Base-by-base conservation (phyloP, 2,797 vertebrate species). In the Manis pentadactyla region DNA sequence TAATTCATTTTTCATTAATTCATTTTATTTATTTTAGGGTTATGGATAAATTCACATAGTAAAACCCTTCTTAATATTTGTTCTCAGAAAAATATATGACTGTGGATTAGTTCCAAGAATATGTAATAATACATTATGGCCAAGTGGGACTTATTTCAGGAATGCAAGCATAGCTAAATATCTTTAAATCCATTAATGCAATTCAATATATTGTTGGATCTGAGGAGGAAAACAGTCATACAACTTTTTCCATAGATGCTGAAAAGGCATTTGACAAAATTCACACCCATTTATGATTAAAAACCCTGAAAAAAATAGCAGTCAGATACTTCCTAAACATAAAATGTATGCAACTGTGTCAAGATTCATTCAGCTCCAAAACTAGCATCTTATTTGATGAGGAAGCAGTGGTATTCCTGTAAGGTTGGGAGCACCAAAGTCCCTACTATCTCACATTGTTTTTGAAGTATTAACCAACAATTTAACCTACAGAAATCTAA, bases 241-340 rank as follows among this genome's bases (percentile, higher is more conserved):
- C 55, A 42, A 42, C 3, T 29, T 46, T 63, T 19, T 82, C 63
- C 10, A 61, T 29, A 69, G 25, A 12, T 53, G 53, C 31, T 53
- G 15, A 63, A 89, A 93, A 94, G n/a, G 12, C 7, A 15, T 61
- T 93, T 42, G 42, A 53, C 9, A 83, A 66, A 87, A 94, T 89
- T 75, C 17, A 59, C 27, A 77, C 19, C 5, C 61, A 77, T 29
- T 77, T 84, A 42, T 84, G 61, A 69, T 84, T 59, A 21, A 61
- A 69, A 68, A 53, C 17, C 1, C 5, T 51, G 61, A 57, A 61
- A 79, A 75, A 57, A 74, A 37, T 13, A 69, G 19, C 42, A 81
- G 31, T 57, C 49, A 51, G 27, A 23, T 66, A 81, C 21, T 81
- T 91, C n/a, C 13, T 68, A 59, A 74, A 68, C 29, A 69, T 85